A percentile compares a stretch with the other conserved stretches of the same genome.
Evolutionary conservation across 2,888 invertebrate species (phyloP).

Genomic region (Boloria euphrosyne): DNA sequence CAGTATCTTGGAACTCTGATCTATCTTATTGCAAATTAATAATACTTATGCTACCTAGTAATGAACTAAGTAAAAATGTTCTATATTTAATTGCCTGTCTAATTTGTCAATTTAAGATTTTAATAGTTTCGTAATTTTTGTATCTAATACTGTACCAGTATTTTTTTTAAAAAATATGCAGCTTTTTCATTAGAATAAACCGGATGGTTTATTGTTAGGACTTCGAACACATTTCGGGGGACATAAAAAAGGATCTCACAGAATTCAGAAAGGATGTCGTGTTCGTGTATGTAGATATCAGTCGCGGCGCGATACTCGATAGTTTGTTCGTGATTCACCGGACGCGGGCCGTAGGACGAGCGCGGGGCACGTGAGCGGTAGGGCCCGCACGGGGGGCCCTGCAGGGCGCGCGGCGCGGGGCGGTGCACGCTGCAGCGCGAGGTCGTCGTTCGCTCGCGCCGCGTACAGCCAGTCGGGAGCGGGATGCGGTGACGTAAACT

Average conservation of each 20-base stretch:
- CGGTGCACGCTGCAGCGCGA: constrained; percentile 80
- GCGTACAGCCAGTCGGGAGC: constrained; percentile 77
- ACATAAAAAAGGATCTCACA: constrained; percentile 42
- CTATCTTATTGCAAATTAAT: no score
- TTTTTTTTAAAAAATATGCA: no score
- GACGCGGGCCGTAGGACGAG: constrained; percentile 66
- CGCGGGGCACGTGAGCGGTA: constrained; percentile 52
- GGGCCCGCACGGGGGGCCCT: constrained; percentile 52
- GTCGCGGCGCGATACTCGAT: constrained; percentile 35
- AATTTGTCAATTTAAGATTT: no score
- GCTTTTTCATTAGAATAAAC: constrained; percentile 7
- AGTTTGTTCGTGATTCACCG: constrained; percentile 64
- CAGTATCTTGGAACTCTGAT: no score
- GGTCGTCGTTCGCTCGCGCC: constrained; percentile 77
- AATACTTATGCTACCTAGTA: no score
- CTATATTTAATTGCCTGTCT: no score
- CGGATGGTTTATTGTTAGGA: constrained; percentile 11
- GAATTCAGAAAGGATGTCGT: constrained; percentile 46
- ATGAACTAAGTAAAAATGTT: no score
- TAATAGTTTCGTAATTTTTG: no score
- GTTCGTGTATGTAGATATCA: constrained; percentile 51
- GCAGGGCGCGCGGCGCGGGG: constrained; percentile 56
- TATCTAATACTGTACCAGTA: no score
- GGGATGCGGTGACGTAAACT: constrained; percentile 83
- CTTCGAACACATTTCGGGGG: constrained; percentile 40